These are phyloP conservation scores for Pseudoips prasinana DNA, from an alignment of 2,888 invertebrate genomes.

Conservation along the genomic window DNA sequence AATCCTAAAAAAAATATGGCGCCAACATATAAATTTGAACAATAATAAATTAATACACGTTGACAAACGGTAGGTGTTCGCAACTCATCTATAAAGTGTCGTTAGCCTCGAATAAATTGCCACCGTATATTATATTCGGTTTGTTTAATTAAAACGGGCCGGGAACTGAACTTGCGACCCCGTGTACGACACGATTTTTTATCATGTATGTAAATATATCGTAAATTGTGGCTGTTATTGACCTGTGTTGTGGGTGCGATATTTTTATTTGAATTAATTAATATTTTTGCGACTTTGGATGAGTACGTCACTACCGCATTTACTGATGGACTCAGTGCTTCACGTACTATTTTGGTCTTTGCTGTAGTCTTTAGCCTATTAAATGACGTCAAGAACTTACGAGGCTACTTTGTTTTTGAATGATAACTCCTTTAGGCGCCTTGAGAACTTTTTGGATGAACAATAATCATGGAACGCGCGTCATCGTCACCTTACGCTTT, in stretches of 20 bases:
- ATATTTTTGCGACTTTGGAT: neutral
- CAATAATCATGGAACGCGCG: no score
- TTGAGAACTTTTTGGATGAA: no score
- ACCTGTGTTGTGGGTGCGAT: conserved; percentile 11
- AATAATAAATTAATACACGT: conserved; percentile 37
- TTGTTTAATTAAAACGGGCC: conserved; percentile 64
- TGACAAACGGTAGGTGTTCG: conserved; percentile 34
- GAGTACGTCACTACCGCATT: no score
- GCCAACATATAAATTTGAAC: conserved; percentile 15
- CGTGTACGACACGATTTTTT: conserved; percentile 48
- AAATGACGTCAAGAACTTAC: no score
- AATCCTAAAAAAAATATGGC: neutral
- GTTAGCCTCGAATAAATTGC: conserved; percentile 44
- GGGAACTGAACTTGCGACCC: conserved; percentile 45
- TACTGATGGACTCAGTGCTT: no score
- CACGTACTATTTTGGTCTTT: no score
- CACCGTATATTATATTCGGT: conserved; percentile 61
- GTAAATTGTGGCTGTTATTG: conserved; percentile 33
- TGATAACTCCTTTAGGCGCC: no score
- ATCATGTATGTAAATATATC: conserved; percentile 50
- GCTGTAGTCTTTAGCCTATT: no score
- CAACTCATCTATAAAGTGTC: conserved; percentile 40
- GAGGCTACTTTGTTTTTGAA: no score
- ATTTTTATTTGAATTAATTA: neutral
- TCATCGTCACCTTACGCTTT: no score